Conservation (phyloP, 2,888 invertebrate genomes). For the Drosophila tanythrix region DNA sequence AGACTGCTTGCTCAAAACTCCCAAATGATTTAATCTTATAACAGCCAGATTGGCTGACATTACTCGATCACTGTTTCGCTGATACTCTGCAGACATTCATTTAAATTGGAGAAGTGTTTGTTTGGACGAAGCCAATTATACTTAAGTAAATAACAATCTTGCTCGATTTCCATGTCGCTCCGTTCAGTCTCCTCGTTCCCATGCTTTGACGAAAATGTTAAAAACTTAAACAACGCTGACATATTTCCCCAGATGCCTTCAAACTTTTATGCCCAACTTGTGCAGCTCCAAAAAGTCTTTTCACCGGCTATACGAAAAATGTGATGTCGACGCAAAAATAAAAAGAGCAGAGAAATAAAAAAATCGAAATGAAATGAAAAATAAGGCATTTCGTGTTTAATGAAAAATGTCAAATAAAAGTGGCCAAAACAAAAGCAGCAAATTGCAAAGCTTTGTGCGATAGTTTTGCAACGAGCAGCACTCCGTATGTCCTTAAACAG, state of each 20-base stretch:
- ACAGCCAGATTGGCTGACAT: neutral
- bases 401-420: constrained; percentile 81
- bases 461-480: constrained; percentile 58
- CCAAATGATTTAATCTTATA: neutral
- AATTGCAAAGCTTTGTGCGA: constrained; percentile 77
- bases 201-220: constrained; percentile 68
- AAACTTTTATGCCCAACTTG: constrained; percentile 69
- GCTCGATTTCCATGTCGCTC: constrained; percentile 23
- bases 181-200: constrained; percentile 39
- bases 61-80: neutral
- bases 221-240: constrained; percentile 79
- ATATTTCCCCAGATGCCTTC: constrained; percentile 78
- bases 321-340: constrained; percentile 72
- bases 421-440: constrained; percentile 73
- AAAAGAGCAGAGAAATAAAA: constrained; percentile 4
- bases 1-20: neutral
- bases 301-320: constrained; percentile 68
- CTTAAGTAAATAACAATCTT: constrained; percentile 73
- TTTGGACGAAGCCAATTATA: constrained; percentile 65
- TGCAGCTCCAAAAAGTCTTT: constrained; percentile 54
- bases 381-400: constrained; percentile 78
- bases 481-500: constrained; percentile 58
- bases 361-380: constrained; percentile 18
- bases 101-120: constrained; percentile 33
- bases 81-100: constrained; percentile 10